Base-by-base conservation (phyloP, 2,797 vertebrate genomes). In the Spinus olivaceus region DNA sequence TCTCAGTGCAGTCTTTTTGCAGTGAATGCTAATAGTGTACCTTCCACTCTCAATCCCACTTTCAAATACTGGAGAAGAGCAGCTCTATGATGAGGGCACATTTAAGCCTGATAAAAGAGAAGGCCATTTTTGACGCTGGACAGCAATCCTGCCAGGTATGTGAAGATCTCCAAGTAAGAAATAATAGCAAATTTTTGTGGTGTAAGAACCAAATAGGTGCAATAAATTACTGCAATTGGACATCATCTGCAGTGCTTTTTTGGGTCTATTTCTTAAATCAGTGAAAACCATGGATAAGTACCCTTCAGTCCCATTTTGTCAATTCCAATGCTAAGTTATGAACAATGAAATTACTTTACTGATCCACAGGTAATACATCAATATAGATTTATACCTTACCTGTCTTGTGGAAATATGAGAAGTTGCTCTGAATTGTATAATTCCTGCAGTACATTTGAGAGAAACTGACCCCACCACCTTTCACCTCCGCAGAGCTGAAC, bases 381-480 rank as follows among this genome's bases (percentile, higher is more conserved):
- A 81, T 4, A 76, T 0, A 77, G 21, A 81, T 37, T 44, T 63
- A 53, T 0, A 56, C 76, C 96, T 72, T 97, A 99, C 99, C 99
- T 99, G 98, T 99, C 99, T 96, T 99, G 99, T 64, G 99, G 99
- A 95, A 99, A 99, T 97, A 99, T 99, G 80, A 99, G 99, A 95
- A 99, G 98, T 84, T 99, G 99, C 50, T 99, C 99, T 2, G 99
- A 99, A 97, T 99, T 99, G 97, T 99, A 99, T 41, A 99, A 98
- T 96, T 99, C 99, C 96, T 99, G 99, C 92, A 99, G 98, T 12
- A 99, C 99, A 0, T 99, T 99, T 66, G 99, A 99, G 63, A 99
- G 98, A 97, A 99, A 99, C 90, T 99, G 99, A 46, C 99, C 99
- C 99, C 99, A 99, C 99, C 99, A 99, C 80, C 98, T 98, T 97